These are phyloP conservation scores for Dipodomys merriami DNA, from an alignment of 2,113 vertebrate genomes.

Conservation along the genomic window DNA sequence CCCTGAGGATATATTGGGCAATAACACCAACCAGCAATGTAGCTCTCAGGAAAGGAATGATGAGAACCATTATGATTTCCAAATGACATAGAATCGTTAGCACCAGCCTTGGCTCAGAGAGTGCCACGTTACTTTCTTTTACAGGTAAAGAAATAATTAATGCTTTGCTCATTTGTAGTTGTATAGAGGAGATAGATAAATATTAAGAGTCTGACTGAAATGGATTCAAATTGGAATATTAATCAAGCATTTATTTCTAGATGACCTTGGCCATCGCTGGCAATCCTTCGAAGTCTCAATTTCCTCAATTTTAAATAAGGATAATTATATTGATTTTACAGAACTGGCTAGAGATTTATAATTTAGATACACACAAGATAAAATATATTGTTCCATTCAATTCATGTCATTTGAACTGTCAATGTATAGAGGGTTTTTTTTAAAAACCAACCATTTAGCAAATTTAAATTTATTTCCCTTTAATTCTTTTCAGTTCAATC, in stretches of 20 bases:
- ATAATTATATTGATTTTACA: constrained; percentile 63
- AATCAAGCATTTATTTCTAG: constrained; percentile 1
- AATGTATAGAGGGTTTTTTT: constrained; percentile 53
- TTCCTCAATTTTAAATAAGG: constrained; percentile 40
- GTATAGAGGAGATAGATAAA: constrained; percentile 16
- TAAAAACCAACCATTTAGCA: constrained; percentile 38
- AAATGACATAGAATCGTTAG: neutral
- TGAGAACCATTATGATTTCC: neutral
- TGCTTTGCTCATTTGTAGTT: neutral
- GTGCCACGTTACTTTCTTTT: constrained; percentile 22
- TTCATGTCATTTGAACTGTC: constrained; percentile 44
- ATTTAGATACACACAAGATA: constrained; percentile 50
- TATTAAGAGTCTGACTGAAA: neutral
- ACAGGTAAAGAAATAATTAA: neutral
- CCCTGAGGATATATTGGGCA: neutral
- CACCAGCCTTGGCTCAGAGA: neutral
- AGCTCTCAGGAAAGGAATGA: neutral
- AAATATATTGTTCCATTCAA: constrained; percentile 44
- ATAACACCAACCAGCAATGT: neutral
- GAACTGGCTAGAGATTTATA: constrained; percentile 54
- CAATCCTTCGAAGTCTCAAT: constrained; percentile 38
- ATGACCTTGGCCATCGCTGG: neutral
- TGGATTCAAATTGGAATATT: neutral
- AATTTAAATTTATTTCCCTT: constrained; percentile 70
- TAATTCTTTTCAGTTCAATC: constrained; percentile 56